A percentile compares a stretch with the other conserved stretches of the same genome.
Conservation (phyloP, 2,888 invertebrate genomes). For the Drosophila recens region DNA sequence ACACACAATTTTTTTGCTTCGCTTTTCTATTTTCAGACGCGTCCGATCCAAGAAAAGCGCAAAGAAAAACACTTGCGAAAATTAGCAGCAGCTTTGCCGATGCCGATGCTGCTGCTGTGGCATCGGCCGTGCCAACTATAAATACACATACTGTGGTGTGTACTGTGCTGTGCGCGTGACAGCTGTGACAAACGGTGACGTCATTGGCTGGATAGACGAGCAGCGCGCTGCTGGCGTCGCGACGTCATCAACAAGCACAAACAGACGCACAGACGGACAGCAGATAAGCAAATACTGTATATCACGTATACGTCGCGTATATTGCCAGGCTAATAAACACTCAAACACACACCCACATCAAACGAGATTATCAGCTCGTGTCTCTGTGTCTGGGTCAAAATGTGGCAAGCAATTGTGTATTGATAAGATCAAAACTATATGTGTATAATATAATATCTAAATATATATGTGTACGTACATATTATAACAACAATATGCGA, state of each 20-base stretch:
- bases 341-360: not conserved
- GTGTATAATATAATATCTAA: constrained; percentile 6
- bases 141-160: constrained; percentile 74
- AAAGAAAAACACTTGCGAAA: constrained; percentile 79
- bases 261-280: not conserved
- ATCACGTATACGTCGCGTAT: constrained; percentile 55
- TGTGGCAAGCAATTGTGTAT: constrained; percentile 25
- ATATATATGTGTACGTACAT: not conserved
- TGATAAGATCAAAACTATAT: constrained; percentile 50
- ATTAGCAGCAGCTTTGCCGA: constrained; percentile 65
- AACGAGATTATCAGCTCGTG: constrained; percentile 16
- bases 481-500: constrained; percentile 41
- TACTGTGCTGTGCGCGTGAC: constrained; percentile 74
- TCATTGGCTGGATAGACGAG: constrained; percentile 62
- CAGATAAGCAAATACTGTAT: constrained; percentile 23
- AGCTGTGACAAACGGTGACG: constrained; percentile 70
- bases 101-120: constrained; percentile 13
- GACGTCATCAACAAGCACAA: constrained; percentile 60
- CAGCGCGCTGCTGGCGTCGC: constrained; percentile 40
- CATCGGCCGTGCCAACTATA: constrained; percentile 63
- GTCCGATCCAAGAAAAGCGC: constrained; percentile 75
- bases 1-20: constrained; percentile 64
- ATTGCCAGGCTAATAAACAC: constrained; percentile 41
- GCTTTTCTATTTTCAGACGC: constrained; percentile 76
- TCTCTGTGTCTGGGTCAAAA: constrained; percentile 9